Base-by-base conservation (phyloP, 2,888 invertebrate species). In the Ophioninae sp. region DNA sequence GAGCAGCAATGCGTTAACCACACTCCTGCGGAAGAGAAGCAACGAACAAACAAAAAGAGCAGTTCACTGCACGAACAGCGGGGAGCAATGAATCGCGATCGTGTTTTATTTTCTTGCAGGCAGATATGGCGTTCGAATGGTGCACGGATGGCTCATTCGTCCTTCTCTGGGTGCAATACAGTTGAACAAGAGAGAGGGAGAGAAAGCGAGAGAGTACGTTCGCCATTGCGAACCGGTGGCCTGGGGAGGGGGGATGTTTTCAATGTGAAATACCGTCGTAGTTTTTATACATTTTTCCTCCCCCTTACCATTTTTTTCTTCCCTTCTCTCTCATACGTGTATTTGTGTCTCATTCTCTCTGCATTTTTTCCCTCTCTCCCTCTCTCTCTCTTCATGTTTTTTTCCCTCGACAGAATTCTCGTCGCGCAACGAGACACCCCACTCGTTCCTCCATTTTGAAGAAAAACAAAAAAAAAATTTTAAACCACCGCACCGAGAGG, bases 41-140 rank as follows among this genome's bases (percentile, higher is more conserved):
- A 22, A 63, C 58, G 64, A 71, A 56, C 30, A 30, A 30, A 30
- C 30, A 78, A 71, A 63, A 37, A 64, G 20, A 44, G 64, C 17
- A 20, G 20, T 44, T 30, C 63, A 13, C 30, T 68, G 61, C 72
- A 67, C 81, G 67, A 80, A 69, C 44, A 59, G 51, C 10, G 76
- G 44, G 22, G 58, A 71, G 59, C 56, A 37, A 72, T 69, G 77
- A 77, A 80, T 81, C 81, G 81, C 86, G 87, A 87, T 85, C 85
- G 85, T 85, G 89, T 90, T 90, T 90, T 90, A 90, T 90, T 90
- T 81, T 88, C 89, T 91, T 88, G 87, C 87, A 68, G 69, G 67
- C 85, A 90, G 90, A 90, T 90, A 89, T 83, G 87, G 81, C 82
- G 77, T 75, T 80, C 86, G 84, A 85, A 59, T 82, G 82, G 85